Percentiles rank a stretch among this genome's conserved stretches.
phyloP scores from a whole-genome alignment of 2,888 invertebrate genomes.

The Tortrix viridana region DNA sequence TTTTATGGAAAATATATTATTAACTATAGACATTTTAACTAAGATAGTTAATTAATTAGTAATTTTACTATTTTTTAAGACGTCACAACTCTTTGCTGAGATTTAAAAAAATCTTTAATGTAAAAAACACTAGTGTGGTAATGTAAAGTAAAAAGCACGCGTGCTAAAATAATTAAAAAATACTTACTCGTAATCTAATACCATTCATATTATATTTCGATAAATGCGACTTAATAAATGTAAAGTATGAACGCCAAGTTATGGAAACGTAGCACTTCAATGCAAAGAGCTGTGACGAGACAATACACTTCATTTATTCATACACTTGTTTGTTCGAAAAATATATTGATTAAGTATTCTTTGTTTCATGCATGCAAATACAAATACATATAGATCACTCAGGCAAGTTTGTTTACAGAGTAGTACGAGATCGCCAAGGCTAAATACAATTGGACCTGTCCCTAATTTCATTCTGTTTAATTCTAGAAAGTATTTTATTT shows the following conservation, averaged over 20 bases:
- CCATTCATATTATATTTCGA: neutral
- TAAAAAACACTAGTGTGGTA: too few relatives aligned
- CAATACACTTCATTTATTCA: constrained; percentile 12
- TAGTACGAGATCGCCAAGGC: constrained; percentile 8
- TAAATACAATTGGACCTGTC: constrained; percentile 6
- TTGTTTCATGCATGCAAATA: neutral
- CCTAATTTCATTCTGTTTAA: constrained; percentile 5
- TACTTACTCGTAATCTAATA: too few relatives aligned
- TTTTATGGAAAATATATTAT: too few relatives aligned
- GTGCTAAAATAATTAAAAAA: too few relatives aligned
- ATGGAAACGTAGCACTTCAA: neutral
- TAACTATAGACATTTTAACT: too few relatives aligned
- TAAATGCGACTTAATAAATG: neutral
- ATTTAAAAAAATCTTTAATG: too few relatives aligned
- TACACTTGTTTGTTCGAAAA: constrained; percentile 6
- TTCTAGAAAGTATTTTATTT: constrained; percentile 21
- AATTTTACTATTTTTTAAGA: too few relatives aligned
- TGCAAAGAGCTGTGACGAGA: neutral
- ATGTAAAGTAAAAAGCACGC: too few relatives aligned
- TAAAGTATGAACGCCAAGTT: neutral
- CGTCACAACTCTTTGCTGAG: too few relatives aligned
- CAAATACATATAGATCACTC: neutral
- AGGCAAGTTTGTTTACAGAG: constrained; percentile 1
- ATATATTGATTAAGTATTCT: constrained; percentile 11
- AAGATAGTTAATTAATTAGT: too few relatives aligned